Conservation (phyloP, 2,797 vertebrate species). For the Prunella strophiata region DNA sequence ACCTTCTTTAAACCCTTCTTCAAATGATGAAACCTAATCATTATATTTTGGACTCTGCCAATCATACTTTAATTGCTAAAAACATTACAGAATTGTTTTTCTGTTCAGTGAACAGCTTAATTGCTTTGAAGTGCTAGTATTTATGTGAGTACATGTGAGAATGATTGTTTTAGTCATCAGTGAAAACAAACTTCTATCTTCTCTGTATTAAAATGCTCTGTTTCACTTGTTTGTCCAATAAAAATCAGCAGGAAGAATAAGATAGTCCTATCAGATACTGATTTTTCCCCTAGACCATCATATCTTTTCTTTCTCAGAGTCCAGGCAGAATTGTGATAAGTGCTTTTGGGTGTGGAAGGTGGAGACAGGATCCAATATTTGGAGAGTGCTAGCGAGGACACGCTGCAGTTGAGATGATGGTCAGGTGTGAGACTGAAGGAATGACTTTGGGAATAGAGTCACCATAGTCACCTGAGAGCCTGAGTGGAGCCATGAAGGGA, state of each 20-base stretch:
- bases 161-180: not conserved
- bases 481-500: not conserved
- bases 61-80: slow-evolving; percentile 25
- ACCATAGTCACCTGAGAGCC: not conserved
- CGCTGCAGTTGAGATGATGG: not conserved
- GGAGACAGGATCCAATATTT: not conserved
- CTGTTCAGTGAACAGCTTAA: slow-evolving; percentile 49
- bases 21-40: not conserved
- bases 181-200: not conserved
- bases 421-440: not conserved
- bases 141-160: not conserved
- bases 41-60: not conserved
- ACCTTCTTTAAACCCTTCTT: slow-evolving; percentile 11
- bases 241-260: not conserved
- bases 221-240: not conserved
- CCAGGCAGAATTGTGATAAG: not conserved
- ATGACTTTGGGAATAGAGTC: not conserved
- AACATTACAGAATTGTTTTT: not conserved
- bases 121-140: slow-evolving; percentile 30
- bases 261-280: not conserved
- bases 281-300: not conserved
- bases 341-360: not conserved
- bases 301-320: not conserved
- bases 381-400: not conserved
- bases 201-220: not conserved